A percentile compares a stretch with the other conserved stretches of the same genome.
phyloP scores from a whole-genome alignment of 2,113 vertebrate genomes.

The Chionomys nivalis region DNA sequence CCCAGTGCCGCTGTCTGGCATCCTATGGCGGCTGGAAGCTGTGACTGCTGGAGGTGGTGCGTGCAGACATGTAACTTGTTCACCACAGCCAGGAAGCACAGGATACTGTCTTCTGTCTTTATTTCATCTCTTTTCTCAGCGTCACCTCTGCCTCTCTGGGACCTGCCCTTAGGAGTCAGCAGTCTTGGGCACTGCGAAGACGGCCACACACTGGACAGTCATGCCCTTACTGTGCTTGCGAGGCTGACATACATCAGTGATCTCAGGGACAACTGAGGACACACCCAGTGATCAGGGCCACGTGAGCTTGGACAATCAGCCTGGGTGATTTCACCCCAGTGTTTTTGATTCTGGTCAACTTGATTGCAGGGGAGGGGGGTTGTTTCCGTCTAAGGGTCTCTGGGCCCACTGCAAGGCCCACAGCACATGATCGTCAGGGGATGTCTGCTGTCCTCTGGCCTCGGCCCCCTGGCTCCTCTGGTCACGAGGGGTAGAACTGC shows the following conservation, averaged over 20 bases:
- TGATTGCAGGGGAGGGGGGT: neutral
- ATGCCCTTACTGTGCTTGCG: neutral
- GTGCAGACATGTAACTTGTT: neutral
- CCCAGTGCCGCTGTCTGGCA: neutral
- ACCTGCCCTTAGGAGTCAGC: neutral
- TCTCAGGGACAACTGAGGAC: neutral
- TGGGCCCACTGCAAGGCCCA: neutral
- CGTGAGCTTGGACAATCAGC: neutral
- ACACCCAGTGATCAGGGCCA: neutral
- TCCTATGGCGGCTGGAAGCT: neutral
- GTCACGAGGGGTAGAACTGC: constrained; percentile 84
- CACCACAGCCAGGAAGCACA: neutral
- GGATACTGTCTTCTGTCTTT: neutral
- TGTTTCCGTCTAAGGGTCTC: neutral
- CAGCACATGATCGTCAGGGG: neutral
- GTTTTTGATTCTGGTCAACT: neutral
- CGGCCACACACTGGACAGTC: neutral
- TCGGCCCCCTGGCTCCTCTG: neutral
- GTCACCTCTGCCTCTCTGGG: neutral
- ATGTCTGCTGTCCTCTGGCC: no score
- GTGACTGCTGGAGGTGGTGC: neutral
- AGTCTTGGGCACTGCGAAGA: neutral
- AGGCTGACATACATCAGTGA: neutral
- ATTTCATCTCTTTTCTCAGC: neutral
- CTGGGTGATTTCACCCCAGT: neutral